These are phyloP conservation scores for Diabrotica balteata DNA, from an alignment of 2,888 invertebrate genomes.

Conservation along the genomic window DNA sequence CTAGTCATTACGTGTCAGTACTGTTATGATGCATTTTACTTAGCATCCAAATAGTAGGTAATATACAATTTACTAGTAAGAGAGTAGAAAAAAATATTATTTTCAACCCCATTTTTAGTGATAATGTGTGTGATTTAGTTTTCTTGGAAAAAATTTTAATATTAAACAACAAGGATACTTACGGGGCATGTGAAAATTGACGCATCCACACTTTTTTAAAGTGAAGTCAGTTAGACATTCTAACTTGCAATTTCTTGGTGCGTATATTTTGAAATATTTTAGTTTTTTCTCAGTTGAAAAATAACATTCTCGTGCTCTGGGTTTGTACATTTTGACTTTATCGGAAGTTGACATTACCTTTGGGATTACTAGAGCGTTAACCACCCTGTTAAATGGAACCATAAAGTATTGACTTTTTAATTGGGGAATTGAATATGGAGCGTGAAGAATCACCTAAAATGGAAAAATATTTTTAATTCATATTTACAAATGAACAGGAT, in stretches of 20 bases:
- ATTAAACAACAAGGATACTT: constrained; percentile 31
- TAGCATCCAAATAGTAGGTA: no score
- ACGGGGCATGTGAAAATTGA: constrained; percentile 71
- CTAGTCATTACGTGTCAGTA: no score
- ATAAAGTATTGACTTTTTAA: constrained; percentile 73
- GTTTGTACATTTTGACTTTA: constrained; percentile 68
- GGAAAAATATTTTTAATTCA: background rate
- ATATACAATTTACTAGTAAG: no score
- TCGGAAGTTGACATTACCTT: constrained; percentile 75
- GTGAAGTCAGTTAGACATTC: constrained; percentile 75
- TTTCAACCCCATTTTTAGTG: no score
- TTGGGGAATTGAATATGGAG: constrained; percentile 70
- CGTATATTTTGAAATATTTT: constrained; percentile 71
- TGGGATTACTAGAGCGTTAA: constrained; percentile 72
- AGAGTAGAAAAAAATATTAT: no score
- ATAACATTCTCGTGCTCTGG: constrained; percentile 70
- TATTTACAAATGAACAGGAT: background rate
- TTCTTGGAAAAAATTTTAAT: no score
- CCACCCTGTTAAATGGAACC: constrained; percentile 71
- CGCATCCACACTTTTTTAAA: constrained; percentile 54
- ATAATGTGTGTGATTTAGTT: no score
- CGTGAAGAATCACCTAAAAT: constrained; percentile 67
- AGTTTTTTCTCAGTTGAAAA: constrained; percentile 71
- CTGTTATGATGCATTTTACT: no score
- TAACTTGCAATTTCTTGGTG: constrained; percentile 73